A percentile compares a stretch with the other conserved stretches of the same genome.
These are phyloP conservation scores for Cordilura impudica DNA, from an alignment of 2,888 invertebrate species.

Conservation along the genomic window DNA sequence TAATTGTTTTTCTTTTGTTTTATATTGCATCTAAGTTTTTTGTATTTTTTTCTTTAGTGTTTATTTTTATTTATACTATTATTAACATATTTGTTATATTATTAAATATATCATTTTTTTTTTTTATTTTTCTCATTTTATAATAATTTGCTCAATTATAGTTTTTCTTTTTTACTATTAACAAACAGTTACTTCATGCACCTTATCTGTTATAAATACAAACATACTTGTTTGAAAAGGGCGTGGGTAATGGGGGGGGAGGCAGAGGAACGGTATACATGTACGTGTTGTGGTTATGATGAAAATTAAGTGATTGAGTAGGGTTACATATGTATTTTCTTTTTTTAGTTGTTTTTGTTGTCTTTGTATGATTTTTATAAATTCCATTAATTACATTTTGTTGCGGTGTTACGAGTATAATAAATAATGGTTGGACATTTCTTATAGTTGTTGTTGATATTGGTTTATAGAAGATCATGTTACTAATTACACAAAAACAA, in stretches of 20 bases:
- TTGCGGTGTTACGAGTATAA: not conserved
- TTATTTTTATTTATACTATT: slow-evolving; percentile 31
- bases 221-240: slow-evolving; percentile 8
- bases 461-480: slow-evolving; percentile 10
- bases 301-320: not conserved
- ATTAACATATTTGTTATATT: slow-evolving; percentile 51
- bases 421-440: slow-evolving; percentile 16
- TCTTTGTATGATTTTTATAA: slow-evolving; percentile 7
- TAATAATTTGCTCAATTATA: not conserved
- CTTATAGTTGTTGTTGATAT: slow-evolving; percentile 9
- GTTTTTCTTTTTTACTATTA: slow-evolving; percentile 24
- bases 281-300: not conserved
- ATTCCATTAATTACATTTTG: slow-evolving; percentile 1
- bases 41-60: slow-evolving; percentile 45
- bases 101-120: slow-evolving; percentile 33
- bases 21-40: slow-evolving; percentile 66
- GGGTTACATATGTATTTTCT: not conserved
- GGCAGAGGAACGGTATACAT: not conserved
- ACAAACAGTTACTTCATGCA: slow-evolving; percentile 40
- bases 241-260: not conserved
- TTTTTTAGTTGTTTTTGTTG: not conserved
- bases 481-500: slow-evolving; percentile 31
- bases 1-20: slow-evolving; percentile 59
- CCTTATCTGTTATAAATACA: slow-evolving; percentile 40
- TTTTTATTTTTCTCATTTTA: not conserved